These are phyloP conservation scores for Halcyon chelicuti DNA, from an alignment of 2,797 vertebrate genomes.

Conservation along the genomic window DNA sequence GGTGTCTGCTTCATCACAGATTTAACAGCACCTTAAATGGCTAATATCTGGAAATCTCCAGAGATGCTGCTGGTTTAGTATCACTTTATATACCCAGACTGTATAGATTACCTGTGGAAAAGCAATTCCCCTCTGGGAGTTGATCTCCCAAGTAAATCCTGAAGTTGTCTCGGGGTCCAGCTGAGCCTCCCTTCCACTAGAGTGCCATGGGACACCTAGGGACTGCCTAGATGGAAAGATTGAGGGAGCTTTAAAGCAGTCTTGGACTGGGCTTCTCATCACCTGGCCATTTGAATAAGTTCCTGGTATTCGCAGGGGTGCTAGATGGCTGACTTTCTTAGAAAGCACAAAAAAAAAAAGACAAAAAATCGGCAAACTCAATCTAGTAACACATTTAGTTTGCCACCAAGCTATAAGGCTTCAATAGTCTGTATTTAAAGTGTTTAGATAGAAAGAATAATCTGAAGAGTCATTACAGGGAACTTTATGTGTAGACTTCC, in stretches of 20 bases:
- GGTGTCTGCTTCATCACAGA: not conserved
- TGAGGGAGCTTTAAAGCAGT: slow-evolving; percentile 77
- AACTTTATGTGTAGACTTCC: not conserved
- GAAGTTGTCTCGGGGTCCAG: slow-evolving; percentile 75
- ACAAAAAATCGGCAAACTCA: not conserved
- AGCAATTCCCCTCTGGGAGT: slow-evolving; percentile 75
- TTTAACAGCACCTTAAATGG: not conserved
- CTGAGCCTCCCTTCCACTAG: slow-evolving; percentile 80
- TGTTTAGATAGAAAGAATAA: not conserved
- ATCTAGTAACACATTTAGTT: not conserved
- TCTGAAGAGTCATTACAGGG: not conserved
- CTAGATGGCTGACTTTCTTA: slow-evolving; percentile 40
- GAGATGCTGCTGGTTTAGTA: not conserved
- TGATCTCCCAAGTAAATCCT: slow-evolving; percentile 78
- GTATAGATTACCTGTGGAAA: slow-evolving; percentile 78
- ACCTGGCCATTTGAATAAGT: slow-evolving; percentile 43
- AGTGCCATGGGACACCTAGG: slow-evolving; percentile 77
- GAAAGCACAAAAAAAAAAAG: not conserved
- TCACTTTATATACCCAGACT: slow-evolving; percentile 69
- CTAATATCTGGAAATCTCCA: not conserved
- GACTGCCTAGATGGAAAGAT: slow-evolving; percentile 78
- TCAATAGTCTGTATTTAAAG: not conserved
- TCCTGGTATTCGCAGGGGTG: slow-evolving; percentile 41
- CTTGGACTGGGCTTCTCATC: slow-evolving; percentile 61
- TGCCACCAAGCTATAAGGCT: not conserved